Evolutionary conservation across 2,888 invertebrate species (phyloP), one percentile per base, ranked within the genome.

Genomic region (Pandemis heparana): DNA sequence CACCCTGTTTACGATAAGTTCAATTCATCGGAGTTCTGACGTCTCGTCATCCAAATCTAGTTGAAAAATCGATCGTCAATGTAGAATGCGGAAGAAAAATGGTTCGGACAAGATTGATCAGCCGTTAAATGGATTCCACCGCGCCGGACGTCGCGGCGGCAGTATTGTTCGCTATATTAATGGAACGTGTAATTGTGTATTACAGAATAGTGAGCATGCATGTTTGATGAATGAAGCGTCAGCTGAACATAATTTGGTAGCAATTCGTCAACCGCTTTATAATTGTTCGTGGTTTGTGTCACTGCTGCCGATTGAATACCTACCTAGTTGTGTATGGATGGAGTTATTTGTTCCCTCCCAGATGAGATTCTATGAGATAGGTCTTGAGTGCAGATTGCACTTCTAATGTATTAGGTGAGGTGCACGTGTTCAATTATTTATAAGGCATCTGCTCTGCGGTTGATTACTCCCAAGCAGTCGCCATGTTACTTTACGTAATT

Each of bases 161-260:
- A 1, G 41, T 64, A 73, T 73, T 69, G 68, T 73, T 69, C 56
- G 59, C 59, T 41, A 51, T 73, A 73, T 73, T 73, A 64, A 73
- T 73, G 68, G 51, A 59, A 63, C 68, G 73, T 68, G 73, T 68
- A 68, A 72, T 69, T 53, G 73, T 59, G 68, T 59, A 69, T 73
- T 69, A 69, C n/a, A n/a, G n/a, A n/a, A 41, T 18, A 38, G 48
- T 14, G 46, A n/a, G 38, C 75, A 77, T 79, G 78, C 76, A 76
- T 75, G 75, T 83, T 83, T 85, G 85, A 88, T 83, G 79, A 82
- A 87, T 85, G 80, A 83, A 84, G 81, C 75, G 80, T 81, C 82
- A 82, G 81, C 78, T 75, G 75, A 69, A 77, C 48, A 41, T 64
- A 63, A 73, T 64, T 63, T 41, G 39, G 14, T n/a, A 60, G 16